phyloP scores from a whole-genome alignment of 2,888 invertebrate genomes.

The Diogma glabrata region DNA sequence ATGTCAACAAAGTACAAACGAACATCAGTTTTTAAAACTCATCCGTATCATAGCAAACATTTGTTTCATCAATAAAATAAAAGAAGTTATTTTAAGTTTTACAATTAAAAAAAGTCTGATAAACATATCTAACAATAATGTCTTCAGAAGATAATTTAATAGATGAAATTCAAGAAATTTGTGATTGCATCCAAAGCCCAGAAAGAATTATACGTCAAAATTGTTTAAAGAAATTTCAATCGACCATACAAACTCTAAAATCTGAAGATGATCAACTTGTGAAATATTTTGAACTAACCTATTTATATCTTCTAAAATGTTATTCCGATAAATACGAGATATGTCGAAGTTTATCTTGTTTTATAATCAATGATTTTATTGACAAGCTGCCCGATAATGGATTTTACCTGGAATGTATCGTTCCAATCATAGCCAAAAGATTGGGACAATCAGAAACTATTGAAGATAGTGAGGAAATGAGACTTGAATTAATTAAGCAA shows the following conservation, averaged over 20 bases:
- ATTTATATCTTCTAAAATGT: slow-evolving; percentile 32
- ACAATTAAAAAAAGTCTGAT: no score
- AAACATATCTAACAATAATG: no score
- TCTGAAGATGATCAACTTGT: slow-evolving; percentile 12
- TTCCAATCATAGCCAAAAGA: slow-evolving; percentile 64
- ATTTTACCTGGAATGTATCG: slow-evolving; percentile 59
- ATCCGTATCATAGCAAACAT: no score
- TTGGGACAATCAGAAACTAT: slow-evolving; percentile 64
- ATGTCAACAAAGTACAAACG: no score
- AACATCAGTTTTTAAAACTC: no score
- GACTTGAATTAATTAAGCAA: slow-evolving; percentile 54
- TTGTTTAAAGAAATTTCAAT: slow-evolving; percentile 19
- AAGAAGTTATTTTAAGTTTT: no score
- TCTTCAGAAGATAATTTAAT: no score
- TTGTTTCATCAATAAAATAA: no score
- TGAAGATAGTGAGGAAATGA: slow-evolving; percentile 67
- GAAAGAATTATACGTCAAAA: slow-evolving; percentile 18
- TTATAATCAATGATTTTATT: slow-evolving; percentile 26
- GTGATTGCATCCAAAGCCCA: slow-evolving; percentile 17
- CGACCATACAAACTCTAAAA: slow-evolving; percentile 15
- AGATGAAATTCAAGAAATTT: slow-evolving; percentile 14
- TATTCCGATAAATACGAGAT: slow-evolving; percentile 33
- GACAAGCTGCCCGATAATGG: slow-evolving; percentile 48
- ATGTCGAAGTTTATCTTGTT: slow-evolving; percentile 27
- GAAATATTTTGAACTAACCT: slow-evolving; percentile 27